A percentile compares a stretch with the other conserved stretches of the same genome.
Conservation (phyloP, 2,797 vertebrate species). For the Coluber constrictor region DNA sequence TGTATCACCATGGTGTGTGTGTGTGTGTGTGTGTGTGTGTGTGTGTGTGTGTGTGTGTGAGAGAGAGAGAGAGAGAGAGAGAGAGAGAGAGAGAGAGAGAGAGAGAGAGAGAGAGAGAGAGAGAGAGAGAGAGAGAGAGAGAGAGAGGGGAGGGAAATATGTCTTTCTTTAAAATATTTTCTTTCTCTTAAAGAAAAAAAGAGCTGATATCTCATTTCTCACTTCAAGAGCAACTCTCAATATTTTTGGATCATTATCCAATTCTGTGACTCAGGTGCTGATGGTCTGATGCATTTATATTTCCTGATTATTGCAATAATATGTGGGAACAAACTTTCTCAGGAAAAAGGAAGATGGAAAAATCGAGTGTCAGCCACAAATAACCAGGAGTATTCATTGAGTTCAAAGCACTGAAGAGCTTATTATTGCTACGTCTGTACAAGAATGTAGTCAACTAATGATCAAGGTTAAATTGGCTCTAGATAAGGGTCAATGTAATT, state of each 20-base stretch:
- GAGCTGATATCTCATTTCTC: constrained; percentile 54
- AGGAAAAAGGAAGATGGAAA: not conserved
- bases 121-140: accelerated
- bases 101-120: not conserved
- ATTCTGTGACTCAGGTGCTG: constrained; percentile 55
- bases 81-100: too few species aligned
- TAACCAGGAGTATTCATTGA: not conserved
- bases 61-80: too few species aligned
- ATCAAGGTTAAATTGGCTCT: not conserved
- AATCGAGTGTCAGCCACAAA: not conserved
- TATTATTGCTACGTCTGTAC: not conserved
- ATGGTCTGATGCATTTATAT: constrained; percentile 75
- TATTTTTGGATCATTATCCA: constrained; percentile 28
- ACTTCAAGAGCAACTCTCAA: constrained; percentile 64
- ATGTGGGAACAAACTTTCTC: constrained; percentile 33
- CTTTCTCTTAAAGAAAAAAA: not conserved
- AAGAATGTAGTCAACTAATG: not conserved
- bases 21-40: not conserved
- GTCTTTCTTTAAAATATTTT: not conserved
- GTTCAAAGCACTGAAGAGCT: not conserved
- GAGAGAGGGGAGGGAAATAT: not conserved
- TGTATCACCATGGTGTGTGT: not conserved
- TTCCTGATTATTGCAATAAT: constrained; percentile 73
- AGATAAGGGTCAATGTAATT: not conserved
- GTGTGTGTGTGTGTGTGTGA: not conserved